Evolutionary conservation across 2,113 vertebrate species (phyloP), one percentile per base, ranked within the genome.

Genomic region (Seriola aureovittata): DNA sequence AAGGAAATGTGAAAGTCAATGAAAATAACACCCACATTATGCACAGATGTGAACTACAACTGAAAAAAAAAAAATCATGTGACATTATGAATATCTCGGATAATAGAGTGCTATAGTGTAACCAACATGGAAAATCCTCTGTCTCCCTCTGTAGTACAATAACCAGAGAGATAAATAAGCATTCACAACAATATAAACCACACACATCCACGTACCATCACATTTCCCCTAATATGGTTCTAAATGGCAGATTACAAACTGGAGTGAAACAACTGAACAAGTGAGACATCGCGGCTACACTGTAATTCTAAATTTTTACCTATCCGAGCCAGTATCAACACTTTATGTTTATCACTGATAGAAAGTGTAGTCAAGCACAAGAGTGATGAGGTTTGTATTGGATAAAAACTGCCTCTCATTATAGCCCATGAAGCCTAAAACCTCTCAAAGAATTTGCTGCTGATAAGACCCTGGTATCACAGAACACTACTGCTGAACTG

Each of bases 351-450:
- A 62, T 64, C 48, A n/a, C 17, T 23, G 16, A 64, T 42, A 66
- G 32, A 76, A 80, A 66, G 66, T 58, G 34, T 36, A 67, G 77
- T 63, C 65, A 25, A 52, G 63, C 69, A 38, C 29, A 60, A 60
- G 71, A 86, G 67, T 77, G 65, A 81, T 69, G 64, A 82, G 2
- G 79, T 79, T 80, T 84, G 44, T 75, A n/a, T 83, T 81, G 78
- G 80, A 86, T 34, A 57, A 75, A 80, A 75, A 48, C 19, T 40
- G 32, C 67, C 40, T 57, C 32, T 32, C 50, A 60, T n/a, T 71
- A 16, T 32, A 71, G 19, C 17, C n/a, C 8, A 21, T 36, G 42
- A 62, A 60, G 44, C 54, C 59, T 59, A 44, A 78, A 70, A 21
- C 34, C 8, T 64, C 7, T 68, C 1, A 13, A 34, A 58, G 70